phyloP scores from a whole-genome alignment of 1,140 invertebrate species.

The Piezodorus guildinii region DNA sequence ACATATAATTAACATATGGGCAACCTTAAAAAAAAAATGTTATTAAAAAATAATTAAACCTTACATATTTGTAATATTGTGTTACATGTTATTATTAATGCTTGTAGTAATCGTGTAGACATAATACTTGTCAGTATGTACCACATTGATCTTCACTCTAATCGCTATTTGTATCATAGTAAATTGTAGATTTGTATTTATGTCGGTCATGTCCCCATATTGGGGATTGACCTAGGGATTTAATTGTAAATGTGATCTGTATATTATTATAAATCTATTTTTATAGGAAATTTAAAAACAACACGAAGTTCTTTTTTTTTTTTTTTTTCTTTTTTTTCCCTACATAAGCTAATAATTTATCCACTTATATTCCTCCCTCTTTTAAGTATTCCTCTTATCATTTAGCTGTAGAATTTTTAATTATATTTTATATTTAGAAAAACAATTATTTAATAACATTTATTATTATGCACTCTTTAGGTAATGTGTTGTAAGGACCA shows the following conservation, averaged over 20 bases:
- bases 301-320: background rate
- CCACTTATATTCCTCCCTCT: background rate
- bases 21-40: background rate
- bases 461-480: too few relatives aligned
- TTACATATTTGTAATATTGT: slow-evolving; percentile 1
- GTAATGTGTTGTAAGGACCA: too few relatives aligned
- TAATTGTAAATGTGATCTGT: slow-evolving; percentile 27
- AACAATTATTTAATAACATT: too few relatives aligned
- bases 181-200: slow-evolving; percentile 21
- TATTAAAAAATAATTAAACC: background rate
- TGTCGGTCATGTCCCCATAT: slow-evolving; percentile 24
- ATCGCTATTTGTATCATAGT: slow-evolving; percentile 22
- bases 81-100: slow-evolving; percentile 4
- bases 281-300: slow-evolving; percentile 24
- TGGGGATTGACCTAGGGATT: slow-evolving; percentile 24
- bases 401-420: too few relatives aligned
- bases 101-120: slow-evolving; percentile 10
- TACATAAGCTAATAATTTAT: background rate
- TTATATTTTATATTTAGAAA: too few relatives aligned
- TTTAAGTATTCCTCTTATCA: too few relatives aligned
- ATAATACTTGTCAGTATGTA: slow-evolving; percentile 2
- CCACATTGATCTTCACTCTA: slow-evolving; percentile 1
- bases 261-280: slow-evolving; percentile 27
- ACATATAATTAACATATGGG: background rate
- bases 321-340: background rate